phyloP scores from a whole-genome alignment of 2,113 vertebrate species.

The Pseudorectes ferrugineus region DNA sequence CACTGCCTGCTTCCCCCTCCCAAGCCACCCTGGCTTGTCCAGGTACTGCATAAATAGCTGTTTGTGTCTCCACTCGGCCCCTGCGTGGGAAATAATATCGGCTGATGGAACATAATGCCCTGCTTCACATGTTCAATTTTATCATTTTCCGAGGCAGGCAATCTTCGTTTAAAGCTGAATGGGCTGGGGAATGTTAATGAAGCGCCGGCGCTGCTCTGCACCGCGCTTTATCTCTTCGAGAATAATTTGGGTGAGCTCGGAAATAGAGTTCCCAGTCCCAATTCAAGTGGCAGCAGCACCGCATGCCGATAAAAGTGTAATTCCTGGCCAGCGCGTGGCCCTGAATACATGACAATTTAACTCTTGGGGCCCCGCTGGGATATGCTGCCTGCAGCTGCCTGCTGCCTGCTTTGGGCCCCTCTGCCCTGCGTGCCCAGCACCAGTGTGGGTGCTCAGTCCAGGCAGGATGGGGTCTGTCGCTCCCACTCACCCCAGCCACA shows the following conservation, averaged over 20 bases:
- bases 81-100: conserved; percentile 61
- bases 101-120: conserved; percentile 65
- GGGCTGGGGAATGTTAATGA: conserved; percentile 67
- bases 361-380: not conserved
- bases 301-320: conserved; percentile 63
- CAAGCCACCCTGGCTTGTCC: not conserved
- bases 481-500: accelerated
- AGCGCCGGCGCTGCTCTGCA: conserved; percentile 55
- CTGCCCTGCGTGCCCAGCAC: not conserved
- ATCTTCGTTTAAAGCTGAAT: conserved; percentile 68
- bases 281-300: conserved; percentile 56
- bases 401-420: not conserved
- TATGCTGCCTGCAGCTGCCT: not conserved
- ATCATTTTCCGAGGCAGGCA: conserved; percentile 64
- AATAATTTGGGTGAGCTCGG: conserved; percentile 68
- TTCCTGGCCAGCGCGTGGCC: conserved; percentile 48
- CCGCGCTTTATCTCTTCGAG: conserved; percentile 58
- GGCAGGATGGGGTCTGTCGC: not conserved
- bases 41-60: conserved; percentile 54
- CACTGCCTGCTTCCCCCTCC: not conserved
- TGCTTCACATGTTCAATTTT: conserved; percentile 68
- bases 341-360: conserved; percentile 58
- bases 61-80: conserved; percentile 52
- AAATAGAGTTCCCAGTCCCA: conserved; percentile 68
- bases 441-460: not conserved